Conservation (phyloP, 2,888 invertebrate genomes). For the Macrophya annulata region DNA sequence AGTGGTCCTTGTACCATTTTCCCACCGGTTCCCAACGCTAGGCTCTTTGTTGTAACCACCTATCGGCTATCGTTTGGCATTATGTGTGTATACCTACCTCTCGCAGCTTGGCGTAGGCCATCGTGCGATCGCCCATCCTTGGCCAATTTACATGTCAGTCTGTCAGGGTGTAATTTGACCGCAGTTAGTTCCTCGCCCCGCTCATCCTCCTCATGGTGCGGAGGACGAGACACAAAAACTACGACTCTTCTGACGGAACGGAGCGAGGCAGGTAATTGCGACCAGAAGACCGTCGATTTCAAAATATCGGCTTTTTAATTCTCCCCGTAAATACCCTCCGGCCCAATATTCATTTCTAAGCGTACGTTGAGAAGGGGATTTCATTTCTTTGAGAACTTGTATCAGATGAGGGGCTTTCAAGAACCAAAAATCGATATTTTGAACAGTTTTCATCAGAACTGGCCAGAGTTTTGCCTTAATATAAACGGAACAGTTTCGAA, state of each 20-base stretch:
- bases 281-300: constrained; percentile 74
- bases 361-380: not conserved
- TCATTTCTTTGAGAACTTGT: not conserved
- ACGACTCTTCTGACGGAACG: constrained; percentile 63
- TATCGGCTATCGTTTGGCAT: constrained; percentile 48
- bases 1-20: constrained; percentile 46
- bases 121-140: constrained; percentile 41
- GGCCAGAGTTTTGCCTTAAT: not conserved
- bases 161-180: constrained; percentile 77
- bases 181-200: constrained; percentile 68
- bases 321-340: constrained; percentile 56
- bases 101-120: constrained; percentile 33
- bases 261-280: constrained; percentile 68
- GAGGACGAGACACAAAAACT: constrained; percentile 63
- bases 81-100: constrained; percentile 21
- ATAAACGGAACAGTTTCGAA: constrained; percentile 13
- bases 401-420: not conserved
- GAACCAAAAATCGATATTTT: not conserved
- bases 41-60: constrained; percentile 45
- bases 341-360: constrained; percentile 43
- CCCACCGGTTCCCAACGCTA: constrained; percentile 48
- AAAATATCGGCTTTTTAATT: constrained; percentile 74
- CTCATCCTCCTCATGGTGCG: constrained; percentile 58
- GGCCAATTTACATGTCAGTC: constrained; percentile 75
- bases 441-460: not conserved